Evolutionary conservation across 2,888 invertebrate genomes (phyloP).

Genomic region (Fissipunctia ypsillon): DNA sequence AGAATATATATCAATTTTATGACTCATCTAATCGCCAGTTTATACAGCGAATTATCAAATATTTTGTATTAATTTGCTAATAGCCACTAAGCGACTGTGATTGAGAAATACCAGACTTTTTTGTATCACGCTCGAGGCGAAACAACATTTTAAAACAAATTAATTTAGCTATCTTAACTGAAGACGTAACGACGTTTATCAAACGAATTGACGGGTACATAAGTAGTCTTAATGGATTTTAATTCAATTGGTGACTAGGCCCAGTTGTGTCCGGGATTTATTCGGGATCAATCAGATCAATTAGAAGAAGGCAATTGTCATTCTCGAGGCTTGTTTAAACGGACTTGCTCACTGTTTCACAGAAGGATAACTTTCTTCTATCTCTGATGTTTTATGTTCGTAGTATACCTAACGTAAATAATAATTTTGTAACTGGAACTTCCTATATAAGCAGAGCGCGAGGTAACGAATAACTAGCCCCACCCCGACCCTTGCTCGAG

Average conservation of each 20-base stretch:
- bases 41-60: slow-evolving; percentile 57
- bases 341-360: not conserved
- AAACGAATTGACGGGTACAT: slow-evolving; percentile 54
- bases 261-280: slow-evolving; percentile 72
- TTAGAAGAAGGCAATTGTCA: slow-evolving; percentile 47
- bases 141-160: slow-evolving; percentile 60
- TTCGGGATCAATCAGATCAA: slow-evolving; percentile 79
- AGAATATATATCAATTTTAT: slow-evolving; percentile 43
- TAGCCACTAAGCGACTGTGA: slow-evolving; percentile 55
- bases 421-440: too few species aligned
- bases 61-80: slow-evolving; percentile 64
- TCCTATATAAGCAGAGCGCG: too few species aligned
- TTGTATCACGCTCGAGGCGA: slow-evolving; percentile 59
- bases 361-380: not conserved
- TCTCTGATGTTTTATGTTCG: too few species aligned
- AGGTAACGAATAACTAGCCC: too few species aligned
- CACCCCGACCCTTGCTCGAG: too few species aligned
- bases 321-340: slow-evolving; percentile 23
- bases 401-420: too few species aligned
- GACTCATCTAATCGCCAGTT: slow-evolving; percentile 56
- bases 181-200: slow-evolving; percentile 56
- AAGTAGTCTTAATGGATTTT: slow-evolving; percentile 65
- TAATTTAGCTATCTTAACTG: slow-evolving; percentile 57
- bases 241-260: slow-evolving; percentile 67
- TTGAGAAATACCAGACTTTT: slow-evolving; percentile 58